Base-by-base conservation (phyloP, 92 coral and sea anemone genomes). In the Palythoa caribaeorum region DNA sequence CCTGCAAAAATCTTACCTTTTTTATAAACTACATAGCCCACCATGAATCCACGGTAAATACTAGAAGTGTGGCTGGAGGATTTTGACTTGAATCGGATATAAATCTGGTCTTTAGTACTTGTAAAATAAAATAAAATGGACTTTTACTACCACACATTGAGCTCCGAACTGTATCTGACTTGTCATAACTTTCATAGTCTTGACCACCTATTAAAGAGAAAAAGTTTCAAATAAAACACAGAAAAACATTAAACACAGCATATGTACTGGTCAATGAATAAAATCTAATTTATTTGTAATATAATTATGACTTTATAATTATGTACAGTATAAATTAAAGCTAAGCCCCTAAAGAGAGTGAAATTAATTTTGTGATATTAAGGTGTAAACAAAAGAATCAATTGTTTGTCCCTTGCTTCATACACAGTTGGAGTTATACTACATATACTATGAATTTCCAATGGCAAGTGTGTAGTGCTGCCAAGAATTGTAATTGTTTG, bases 21-120 rank as follows among this genome's bases (percentile, higher is more conserved):
- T 3, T 14, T 1, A 11, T 77, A 80, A 6, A 80, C 75, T n/a
- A 80, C 85, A 80, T 80, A 80, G 2, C 85, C 85, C n/a, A 66
- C 44, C 72, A 65, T 44, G 21, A 80, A 80, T 40, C 85, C 84
- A 14, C 55, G 38, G 70, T 78, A 55, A 36, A 44, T 39, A 21
- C 13, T 80, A 16, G 19, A 1, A 5, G 39, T 17, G 3, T 50
- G 19, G 28, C 9, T 35, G 51, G 60, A 62, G 1, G 38, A 62
- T 50, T 76, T 17, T 48, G 80, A 76, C 74, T 80, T 80, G 55
- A 63, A 80, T 80, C 85, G 40, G 7, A 80, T 40, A 6, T 80
- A 80, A 59, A 80, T 80, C 74, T 80, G 85, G 21, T 80, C 85
- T 59, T 63, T 80, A 38, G 73, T 63, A 74, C 85, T 80, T 80